Conservation (phyloP, 2,888 invertebrate genomes). For the Tenthredo scrophulariae region DNA sequence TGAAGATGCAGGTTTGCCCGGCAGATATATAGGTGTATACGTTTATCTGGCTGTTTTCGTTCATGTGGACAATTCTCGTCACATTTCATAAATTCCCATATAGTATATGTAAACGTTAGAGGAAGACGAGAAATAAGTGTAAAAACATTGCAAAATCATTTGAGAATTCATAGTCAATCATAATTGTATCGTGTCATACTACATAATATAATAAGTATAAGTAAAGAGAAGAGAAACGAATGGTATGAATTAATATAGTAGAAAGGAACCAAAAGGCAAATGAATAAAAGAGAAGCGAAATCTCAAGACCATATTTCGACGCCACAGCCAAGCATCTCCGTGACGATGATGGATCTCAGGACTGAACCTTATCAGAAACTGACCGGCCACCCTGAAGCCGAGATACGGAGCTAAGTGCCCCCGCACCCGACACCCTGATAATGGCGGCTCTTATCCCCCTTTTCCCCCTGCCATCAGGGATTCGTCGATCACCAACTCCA, state of each 20-base stretch:
- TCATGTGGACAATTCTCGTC: not conserved
- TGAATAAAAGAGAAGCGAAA: not conserved
- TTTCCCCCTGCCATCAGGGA: slow-evolving; percentile 4
- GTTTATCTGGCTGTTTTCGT: not conserved
- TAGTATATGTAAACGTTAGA: too few relatives aligned
- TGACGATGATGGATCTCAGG: slow-evolving; percentile 50
- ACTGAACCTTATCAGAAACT: slow-evolving; percentile 35
- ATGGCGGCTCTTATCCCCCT: slow-evolving; percentile 34
- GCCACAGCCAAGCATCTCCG: not conserved
- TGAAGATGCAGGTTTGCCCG: slow-evolving; percentile 61
- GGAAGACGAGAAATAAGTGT: too few relatives aligned
- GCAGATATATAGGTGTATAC: not conserved
- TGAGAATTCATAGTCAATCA: not conserved
- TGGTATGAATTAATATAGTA: not conserved
- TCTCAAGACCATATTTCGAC: not conserved
- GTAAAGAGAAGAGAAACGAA: not conserved
- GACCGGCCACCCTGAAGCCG: slow-evolving; percentile 23
- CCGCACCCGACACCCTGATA: slow-evolving; percentile 33
- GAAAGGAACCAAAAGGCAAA: not conserved
- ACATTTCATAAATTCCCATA: not conserved
- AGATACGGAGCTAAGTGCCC: slow-evolving; percentile 47
- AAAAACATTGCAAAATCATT: not conserved
- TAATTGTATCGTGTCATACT: not conserved
- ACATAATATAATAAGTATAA: not conserved
- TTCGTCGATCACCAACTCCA: not conserved